Conservation (phyloP, 1,140 invertebrate species). For the Brachystomella parvula region DNA sequence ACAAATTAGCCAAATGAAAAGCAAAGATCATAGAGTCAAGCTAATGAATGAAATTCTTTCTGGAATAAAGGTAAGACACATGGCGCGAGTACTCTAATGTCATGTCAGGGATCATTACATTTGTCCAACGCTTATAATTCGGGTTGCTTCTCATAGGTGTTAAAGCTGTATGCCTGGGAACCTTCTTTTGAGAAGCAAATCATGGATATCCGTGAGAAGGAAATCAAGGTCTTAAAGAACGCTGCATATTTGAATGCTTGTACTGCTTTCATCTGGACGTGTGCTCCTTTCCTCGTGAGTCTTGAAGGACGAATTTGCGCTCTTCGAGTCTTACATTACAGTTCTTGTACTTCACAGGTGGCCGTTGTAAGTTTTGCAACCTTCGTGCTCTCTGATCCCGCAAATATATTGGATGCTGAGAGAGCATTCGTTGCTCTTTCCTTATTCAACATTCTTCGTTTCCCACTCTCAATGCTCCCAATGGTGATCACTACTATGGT, state of each 20-base stretch:
- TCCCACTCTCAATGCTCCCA: slow-evolving; percentile 46
- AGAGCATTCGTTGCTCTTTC: slow-evolving; percentile 56
- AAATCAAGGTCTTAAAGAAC: slow-evolving; percentile 42
- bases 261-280: slow-evolving; percentile 53
- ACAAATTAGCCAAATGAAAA: slow-evolving; percentile 44
- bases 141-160: slow-evolving; percentile 13
- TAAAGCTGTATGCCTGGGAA: slow-evolving; percentile 43
- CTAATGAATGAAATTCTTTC: slow-evolving; percentile 45
- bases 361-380: slow-evolving; percentile 50
- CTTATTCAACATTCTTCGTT: slow-evolving; percentile 55
- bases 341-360: slow-evolving; percentile 42
- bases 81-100: too few species aligned
- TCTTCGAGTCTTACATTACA: neutral
- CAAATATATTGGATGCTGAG: slow-evolving; percentile 45
- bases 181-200: slow-evolving; percentile 41
- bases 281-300: slow-evolving; percentile 88
- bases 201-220: slow-evolving; percentile 38
- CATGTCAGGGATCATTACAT: too few species aligned
- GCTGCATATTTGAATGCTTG: slow-evolving; percentile 40
- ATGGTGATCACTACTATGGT: slow-evolving; percentile 2
- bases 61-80: slow-evolving; percentile 35
- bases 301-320: slow-evolving; percentile 47
- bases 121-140: neutral
- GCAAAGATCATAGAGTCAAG: slow-evolving; percentile 47
- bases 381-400: slow-evolving; percentile 41